A percentile compares a stretch with the other conserved stretches of the same genome.
These are phyloP conservation scores for Pygoscelis antarcticus DNA, from an alignment of 2,113 vertebrate species.

Conservation along the genomic window DNA sequence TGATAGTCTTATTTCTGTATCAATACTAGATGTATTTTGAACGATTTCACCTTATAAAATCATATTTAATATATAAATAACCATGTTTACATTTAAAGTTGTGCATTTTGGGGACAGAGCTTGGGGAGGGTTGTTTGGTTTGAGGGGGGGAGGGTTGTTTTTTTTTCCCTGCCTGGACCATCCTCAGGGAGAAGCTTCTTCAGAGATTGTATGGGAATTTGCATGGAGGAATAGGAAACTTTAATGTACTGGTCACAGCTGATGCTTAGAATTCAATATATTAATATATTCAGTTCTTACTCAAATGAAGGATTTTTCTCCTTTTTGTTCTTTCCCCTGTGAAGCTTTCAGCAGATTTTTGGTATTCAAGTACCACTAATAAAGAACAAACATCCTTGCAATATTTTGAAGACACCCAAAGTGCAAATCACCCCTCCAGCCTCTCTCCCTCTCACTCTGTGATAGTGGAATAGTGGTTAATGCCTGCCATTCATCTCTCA, in stretches of 20 bases:
- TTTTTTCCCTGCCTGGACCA: neutral
- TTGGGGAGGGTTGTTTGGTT: neutral
- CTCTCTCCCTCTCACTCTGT: neutral
- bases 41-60: neutral
- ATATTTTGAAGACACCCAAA: neutral
- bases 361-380: neutral
- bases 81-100: neutral
- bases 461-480: neutral
- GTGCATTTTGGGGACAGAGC: neutral
- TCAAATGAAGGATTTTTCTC: neutral
- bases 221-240: neutral
- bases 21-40: neutral
- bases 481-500: neutral
- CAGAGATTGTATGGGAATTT: neutral
- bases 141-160: neutral
- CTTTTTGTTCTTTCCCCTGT: fast-evolving
- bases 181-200: neutral
- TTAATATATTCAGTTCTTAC: neutral
- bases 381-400: neutral
- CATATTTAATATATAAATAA: neutral
- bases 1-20: neutral
- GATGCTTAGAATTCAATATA: neutral
- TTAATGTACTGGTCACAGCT: neutral
- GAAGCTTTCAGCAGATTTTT: neutral
- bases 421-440: neutral